Conservation (phyloP, 2,797 vertebrate species). For the Hapalemur alaotrensis region DNA sequence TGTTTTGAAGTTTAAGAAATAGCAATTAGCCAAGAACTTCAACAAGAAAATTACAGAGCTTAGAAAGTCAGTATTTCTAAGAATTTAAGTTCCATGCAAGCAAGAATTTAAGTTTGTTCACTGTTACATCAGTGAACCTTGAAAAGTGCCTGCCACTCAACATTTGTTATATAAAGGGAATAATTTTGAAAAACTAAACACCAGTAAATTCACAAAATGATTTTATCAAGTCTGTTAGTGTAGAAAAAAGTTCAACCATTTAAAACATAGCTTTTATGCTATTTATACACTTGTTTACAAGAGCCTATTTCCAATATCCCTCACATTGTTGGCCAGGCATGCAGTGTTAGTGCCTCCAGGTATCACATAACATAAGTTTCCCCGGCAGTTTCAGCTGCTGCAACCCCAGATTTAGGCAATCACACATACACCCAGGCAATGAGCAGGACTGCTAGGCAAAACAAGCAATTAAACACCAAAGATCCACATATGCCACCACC, state of each 20-base stretch:
- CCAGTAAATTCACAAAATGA: neutral
- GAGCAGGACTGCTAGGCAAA: neutral
- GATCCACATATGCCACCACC: neutral
- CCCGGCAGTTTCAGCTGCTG: neutral
- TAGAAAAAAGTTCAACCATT: neutral
- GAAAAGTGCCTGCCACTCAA: neutral
- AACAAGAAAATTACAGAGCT: neutral
- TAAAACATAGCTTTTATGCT: neutral
- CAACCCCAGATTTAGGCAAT: neutral
- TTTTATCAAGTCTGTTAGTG: neutral
- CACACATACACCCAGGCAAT: neutral
- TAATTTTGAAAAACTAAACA: neutral
- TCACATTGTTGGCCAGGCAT: neutral
- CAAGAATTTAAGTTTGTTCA: neutral
- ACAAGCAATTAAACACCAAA: neutral
- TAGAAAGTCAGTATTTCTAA: neutral
- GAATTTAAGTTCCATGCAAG: neutral
- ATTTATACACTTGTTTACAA: constrained; percentile 41
- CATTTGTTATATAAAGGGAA: neutral
- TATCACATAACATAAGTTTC: neutral
- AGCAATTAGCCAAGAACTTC: neutral
- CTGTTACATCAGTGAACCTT: neutral
- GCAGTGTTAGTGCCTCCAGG: neutral
- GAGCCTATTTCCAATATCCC: constrained; percentile 6
- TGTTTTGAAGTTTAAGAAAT: neutral